Conservation (phyloP, 1,140 invertebrate genomes). For the Argopecten irradians region DNA sequence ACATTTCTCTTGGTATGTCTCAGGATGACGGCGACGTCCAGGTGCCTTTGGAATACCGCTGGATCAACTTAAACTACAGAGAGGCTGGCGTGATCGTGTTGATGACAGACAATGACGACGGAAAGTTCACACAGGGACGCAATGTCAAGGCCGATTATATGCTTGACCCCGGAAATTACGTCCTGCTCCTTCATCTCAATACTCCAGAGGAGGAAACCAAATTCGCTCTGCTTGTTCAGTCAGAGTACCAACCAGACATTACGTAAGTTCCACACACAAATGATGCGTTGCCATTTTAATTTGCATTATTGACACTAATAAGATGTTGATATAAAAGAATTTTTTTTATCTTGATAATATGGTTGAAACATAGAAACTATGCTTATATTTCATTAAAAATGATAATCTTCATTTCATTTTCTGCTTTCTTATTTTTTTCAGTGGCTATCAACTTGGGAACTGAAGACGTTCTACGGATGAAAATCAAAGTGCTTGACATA, state of each 20-base stretch:
- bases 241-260: background rate
- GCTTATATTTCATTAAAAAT: too few species aligned
- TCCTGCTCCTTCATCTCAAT: conserved; percentile 7
- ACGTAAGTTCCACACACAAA: background rate
- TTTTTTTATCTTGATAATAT: too few species aligned
- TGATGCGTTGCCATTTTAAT: too few species aligned
- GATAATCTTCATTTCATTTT: too few species aligned
- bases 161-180: background rate
- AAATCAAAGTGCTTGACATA: background rate
- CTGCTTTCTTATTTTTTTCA: background rate
- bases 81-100: background rate
- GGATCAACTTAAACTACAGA: background rate
- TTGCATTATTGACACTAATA: too few species aligned
- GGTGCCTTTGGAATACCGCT: background rate
- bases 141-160: background rate
- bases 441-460: background rate
- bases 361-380: too few species aligned
- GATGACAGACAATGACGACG: background rate
- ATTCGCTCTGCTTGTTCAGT: background rate
- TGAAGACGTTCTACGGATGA: background rate
- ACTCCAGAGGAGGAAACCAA: background rate
- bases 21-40: background rate
- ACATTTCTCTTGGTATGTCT: background rate
- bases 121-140: background rate
- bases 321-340: too few species aligned